These are phyloP conservation scores for Reticulitermes speratus DNA, from an alignment of 1,140 invertebrate genomes.

Conservation along the genomic window DNA sequence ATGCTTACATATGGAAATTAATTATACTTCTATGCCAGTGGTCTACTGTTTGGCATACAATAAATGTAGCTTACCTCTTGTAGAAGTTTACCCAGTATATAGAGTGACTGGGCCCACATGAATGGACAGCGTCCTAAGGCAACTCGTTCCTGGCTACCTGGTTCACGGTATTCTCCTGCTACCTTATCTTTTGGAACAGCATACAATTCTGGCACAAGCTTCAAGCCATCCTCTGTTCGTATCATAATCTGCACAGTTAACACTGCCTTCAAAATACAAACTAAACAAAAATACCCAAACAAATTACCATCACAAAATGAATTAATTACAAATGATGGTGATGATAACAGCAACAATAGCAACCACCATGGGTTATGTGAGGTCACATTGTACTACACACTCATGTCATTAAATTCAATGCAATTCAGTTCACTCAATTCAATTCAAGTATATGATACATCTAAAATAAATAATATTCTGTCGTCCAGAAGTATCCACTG, in stretches of 20 bases:
- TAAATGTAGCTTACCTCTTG: constrained; percentile 70
- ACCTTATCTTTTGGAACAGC: constrained; percentile 83
- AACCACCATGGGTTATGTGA: too few relatives aligned
- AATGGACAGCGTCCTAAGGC: constrained; percentile 91
- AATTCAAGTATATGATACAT: too few relatives aligned
- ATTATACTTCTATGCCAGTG: too few relatives aligned
- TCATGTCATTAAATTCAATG: too few relatives aligned
- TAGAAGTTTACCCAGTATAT: constrained; percentile 90
- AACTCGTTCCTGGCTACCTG: constrained; percentile 83
- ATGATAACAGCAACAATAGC: too few relatives aligned
- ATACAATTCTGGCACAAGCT: constrained; percentile 94
- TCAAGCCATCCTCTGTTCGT: constrained; percentile 83
- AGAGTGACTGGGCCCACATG: constrained; percentile 97
- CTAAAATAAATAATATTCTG: too few relatives aligned
- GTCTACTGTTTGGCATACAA: too few relatives aligned
- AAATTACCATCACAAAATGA: neutral
- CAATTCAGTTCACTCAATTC: too few relatives aligned
- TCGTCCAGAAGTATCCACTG: too few relatives aligned
- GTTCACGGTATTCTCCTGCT: constrained; percentile 79
- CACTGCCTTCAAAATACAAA: neutral
- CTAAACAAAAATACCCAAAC: neutral
- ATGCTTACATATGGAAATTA: too few relatives aligned
- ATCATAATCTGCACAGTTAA: constrained; percentile 61
- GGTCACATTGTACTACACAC: too few relatives aligned
- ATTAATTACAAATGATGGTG: neutral